phyloP scores from a whole-genome alignment of 2,888 invertebrate genomes.

The Pollenia angustigena region DNA sequence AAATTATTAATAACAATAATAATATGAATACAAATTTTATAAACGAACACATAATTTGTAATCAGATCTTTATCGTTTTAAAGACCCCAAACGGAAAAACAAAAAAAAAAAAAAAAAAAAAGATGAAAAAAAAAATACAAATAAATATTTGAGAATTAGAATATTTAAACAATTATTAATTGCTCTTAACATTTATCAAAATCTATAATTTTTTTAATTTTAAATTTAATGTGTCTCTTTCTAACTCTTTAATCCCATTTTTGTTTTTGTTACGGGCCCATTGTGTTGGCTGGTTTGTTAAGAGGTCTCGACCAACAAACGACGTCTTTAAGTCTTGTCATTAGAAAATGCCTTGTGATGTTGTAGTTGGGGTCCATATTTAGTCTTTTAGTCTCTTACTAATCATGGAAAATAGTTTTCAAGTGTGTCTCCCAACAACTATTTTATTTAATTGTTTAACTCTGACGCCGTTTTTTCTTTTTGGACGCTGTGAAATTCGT shows the following conservation, averaged over 20 bases:
- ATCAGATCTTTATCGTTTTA: conserved; percentile 69
- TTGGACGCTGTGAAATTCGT: conserved; percentile 44
- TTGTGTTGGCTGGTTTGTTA: conserved; percentile 19
- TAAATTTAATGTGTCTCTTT: not conserved
- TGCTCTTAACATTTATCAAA: conserved; percentile 77
- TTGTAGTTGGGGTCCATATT: not conserved
- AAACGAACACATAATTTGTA: conserved; percentile 64
- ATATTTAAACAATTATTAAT: conserved; percentile 76
- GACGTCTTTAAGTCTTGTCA: conserved; percentile 28
- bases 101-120: conserved; percentile 27
- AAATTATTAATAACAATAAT: conserved; percentile 61
- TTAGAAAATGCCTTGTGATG: not conserved
- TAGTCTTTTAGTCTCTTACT: conserved; percentile 7
- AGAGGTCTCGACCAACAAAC: conserved; percentile 6
- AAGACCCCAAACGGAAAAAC: conserved; percentile 7
- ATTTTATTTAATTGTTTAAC: conserved; percentile 55
- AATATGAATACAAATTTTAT: conserved; percentile 32
- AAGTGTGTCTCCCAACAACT: conserved; percentile 70
- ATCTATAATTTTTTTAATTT: conserved; percentile 55
- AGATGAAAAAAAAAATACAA: conserved; percentile 35
- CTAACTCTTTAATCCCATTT: conserved; percentile 13
- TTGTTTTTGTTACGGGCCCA: not conserved
- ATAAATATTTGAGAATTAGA: conserved; percentile 24
- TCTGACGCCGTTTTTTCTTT: conserved; percentile 64
- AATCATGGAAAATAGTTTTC: conserved; percentile 46